Conservation (phyloP, 2,888 invertebrate species). For the Magallana nippona region DNA sequence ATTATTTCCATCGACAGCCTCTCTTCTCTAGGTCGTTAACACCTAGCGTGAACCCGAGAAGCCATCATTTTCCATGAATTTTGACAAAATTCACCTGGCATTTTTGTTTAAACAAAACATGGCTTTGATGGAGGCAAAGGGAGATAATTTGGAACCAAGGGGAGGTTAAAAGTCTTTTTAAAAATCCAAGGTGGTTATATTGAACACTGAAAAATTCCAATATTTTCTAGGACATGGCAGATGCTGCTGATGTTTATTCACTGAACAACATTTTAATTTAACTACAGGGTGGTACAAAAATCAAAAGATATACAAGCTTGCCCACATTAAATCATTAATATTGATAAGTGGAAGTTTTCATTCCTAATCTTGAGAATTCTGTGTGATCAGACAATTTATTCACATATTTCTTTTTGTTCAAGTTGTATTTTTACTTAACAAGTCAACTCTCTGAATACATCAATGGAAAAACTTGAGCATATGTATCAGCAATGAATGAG, state of each 20-base stretch:
- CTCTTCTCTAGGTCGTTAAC: not conserved
- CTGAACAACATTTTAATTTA: not conserved
- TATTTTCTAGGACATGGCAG: not conserved
- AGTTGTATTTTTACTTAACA: no score
- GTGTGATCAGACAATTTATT: no score
- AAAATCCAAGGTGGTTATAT: not conserved
- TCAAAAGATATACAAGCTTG: no score
- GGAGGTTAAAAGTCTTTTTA: not conserved
- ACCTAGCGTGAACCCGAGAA: not conserved
- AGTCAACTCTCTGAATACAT: no score
- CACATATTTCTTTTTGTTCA: no score
- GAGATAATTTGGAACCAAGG: not conserved
- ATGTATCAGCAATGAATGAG: no score
- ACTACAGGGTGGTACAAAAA: slow-evolving; percentile 22
- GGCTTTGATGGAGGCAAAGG: not conserved
- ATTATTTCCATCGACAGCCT: not conserved
- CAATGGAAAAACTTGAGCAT: no score
- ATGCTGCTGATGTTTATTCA: not conserved
- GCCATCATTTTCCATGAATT: not conserved
- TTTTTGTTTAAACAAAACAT: no score
- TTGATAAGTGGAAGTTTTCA: no score
- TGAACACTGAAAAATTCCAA: slow-evolving; percentile 17
- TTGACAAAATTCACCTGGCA: not conserved
- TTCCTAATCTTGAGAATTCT: no score
- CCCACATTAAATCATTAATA: no score